Evolutionary conservation across 2,888 invertebrate species (phyloP).

Genomic region (Standfussiana lucernea): DNA sequence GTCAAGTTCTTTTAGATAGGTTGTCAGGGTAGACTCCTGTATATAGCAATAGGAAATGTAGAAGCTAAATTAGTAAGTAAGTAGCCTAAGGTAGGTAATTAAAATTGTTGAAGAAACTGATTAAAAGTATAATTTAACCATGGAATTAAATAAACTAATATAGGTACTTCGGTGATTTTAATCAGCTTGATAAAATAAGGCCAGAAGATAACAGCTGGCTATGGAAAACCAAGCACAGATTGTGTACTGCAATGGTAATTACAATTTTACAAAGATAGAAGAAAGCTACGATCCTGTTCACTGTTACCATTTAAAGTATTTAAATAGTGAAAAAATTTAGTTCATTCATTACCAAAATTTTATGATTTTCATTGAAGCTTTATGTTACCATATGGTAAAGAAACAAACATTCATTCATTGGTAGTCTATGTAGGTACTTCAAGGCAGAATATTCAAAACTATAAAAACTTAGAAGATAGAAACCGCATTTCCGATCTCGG

Average conservation of each 20-base stretch:
- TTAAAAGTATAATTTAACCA: background rate
- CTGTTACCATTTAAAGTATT: background rate
- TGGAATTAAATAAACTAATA: background rate
- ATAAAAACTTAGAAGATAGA: background rate
- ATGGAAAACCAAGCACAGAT: background rate
- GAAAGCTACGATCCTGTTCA: background rate
- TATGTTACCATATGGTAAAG: conserved; percentile 35
- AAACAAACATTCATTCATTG: conserved; percentile 5
- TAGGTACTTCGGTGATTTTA: background rate
- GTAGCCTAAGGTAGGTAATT: background rate
- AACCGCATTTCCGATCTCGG: conserved; percentile 38
- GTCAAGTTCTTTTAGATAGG: background rate
- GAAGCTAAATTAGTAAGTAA: background rate
- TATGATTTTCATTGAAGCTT: background rate
- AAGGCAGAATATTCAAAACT: background rate
- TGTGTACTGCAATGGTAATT: background rate
- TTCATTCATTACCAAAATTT: background rate
- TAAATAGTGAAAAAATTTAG: conserved; percentile 1
- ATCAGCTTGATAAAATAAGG: conserved; percentile 6
- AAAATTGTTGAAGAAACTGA: background rate
- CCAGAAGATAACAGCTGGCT: background rate
- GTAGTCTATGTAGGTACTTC: background rate
- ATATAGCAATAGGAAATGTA: background rate
- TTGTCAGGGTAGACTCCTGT: background rate
- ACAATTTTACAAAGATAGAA: background rate